Evolutionary conservation across 1,140 invertebrate species (phyloP).

Genomic region (Drepana arcuata): DNA sequence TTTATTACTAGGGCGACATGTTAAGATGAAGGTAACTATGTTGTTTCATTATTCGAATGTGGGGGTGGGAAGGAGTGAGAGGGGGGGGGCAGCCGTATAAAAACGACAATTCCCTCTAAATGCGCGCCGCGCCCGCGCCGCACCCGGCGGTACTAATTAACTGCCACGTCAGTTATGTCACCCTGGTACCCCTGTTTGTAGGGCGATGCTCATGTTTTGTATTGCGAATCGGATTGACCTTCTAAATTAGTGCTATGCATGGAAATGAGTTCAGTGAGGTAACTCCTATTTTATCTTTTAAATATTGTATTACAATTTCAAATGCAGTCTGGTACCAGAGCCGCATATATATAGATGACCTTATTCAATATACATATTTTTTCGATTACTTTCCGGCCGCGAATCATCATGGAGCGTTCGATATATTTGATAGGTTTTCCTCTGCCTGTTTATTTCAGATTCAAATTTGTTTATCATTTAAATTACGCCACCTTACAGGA

Average conservation of each 20-base stretch:
- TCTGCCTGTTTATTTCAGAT: too few species aligned
- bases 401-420: too few species aligned
- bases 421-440: too few species aligned
- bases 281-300: conserved; percentile 1
- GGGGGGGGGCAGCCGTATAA: conserved; percentile 59
- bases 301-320: too few species aligned
- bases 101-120: conserved; percentile 70
- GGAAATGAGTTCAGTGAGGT: too few species aligned
- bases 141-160: conserved; percentile 68
- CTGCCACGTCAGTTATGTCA: conserved; percentile 66
- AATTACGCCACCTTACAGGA: too few species aligned
- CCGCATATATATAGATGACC: not conserved
- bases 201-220: conserved; percentile 44
- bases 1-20: conserved; percentile 58
- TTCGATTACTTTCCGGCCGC: too few species aligned
- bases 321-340: not conserved
- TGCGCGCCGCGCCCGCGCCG: conserved; percentile 58
- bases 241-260: too few species aligned
- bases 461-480: too few species aligned
- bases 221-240: conserved; percentile 11
- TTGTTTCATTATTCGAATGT: conserved; percentile 61
- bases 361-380: too few species aligned
- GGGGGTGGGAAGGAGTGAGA: conserved; percentile 20
- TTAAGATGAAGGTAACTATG: conserved; percentile 59
- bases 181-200: conserved; percentile 54